Base-by-base conservation (phyloP, 37 sponge, comb jelly and placozoan species). In the Chondrosia reniformis region DNA sequence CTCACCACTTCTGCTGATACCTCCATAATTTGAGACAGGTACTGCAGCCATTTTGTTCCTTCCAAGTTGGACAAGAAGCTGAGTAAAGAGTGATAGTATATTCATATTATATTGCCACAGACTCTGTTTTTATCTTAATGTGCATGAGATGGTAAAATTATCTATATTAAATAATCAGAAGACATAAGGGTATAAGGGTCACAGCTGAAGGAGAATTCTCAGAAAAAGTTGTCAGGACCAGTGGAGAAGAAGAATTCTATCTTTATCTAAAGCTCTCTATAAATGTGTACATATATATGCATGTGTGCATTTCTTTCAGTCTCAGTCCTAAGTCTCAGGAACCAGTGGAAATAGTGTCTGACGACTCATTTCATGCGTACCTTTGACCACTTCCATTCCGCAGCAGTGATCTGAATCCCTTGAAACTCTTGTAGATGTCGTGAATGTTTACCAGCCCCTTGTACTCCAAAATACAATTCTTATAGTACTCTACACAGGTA, bases 381-480 rank as follows among this genome's bases (percentile, higher is more conserved):
- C n/a, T n/a, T n/a, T n/a, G n/a, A n/a, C n/a, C n/a, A n/a, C n/a
- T n/a, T n/a, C n/a, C n/a, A n/a, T n/a, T n/a, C n/a, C n/a, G 31
- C 0, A 91, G 73, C 25, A 89, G 80, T 33, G 52, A 21, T 31
- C 90, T 57, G 1, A 95, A 79, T 15, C 78, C 77, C 9, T 76
- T 41, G 49, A 93, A 96, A 59, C 97, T 96, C 74, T 85, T 90
- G 32, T 88, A 67, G 17, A 96, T 86, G 24, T 88, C 41, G 40
- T 96, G 94, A 42, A 96, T 96, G 62, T 96, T 96, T 24, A 94
- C 88, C 24, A 96, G 83, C 37, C 83, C 76, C 74, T 87, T 89
- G 75, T 81, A 96, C 55, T 77, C 58, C 0, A 93, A 55, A 31
- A 92, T 89, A 83, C 91, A 93, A 77, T 90, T 88, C 10, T 86